Evolutionary conservation across 2,888 invertebrate species (phyloP).

Genomic region (Nomada ferruginata): DNA sequence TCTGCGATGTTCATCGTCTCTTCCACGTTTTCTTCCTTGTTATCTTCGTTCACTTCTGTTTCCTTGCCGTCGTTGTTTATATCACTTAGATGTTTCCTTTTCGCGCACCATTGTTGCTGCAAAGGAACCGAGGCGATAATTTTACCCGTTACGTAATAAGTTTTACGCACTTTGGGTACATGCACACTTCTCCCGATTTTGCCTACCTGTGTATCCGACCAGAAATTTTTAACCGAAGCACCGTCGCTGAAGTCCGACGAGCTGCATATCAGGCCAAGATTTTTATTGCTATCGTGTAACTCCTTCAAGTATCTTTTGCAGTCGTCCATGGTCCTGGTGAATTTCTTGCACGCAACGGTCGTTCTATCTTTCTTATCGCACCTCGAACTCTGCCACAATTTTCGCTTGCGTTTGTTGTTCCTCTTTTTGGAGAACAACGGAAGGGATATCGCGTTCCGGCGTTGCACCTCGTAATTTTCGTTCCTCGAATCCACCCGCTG

Average conservation of each 20-base stretch:
- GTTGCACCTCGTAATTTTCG: conserved; percentile 51
- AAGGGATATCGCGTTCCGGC: conserved; percentile 22
- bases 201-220: conserved; percentile 40
- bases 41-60: background rate
- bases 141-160: too few relatives aligned
- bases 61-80: background rate
- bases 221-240: conserved; percentile 32
- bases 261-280: conserved; percentile 44
- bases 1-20: background rate
- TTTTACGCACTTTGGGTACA: background rate
- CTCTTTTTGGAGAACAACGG: conserved; percentile 13
- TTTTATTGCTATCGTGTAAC: conserved; percentile 58
- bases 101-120: conserved; percentile 8
- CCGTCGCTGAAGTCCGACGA: conserved; percentile 50
- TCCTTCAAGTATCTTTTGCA: conserved; percentile 64
- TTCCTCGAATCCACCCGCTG: conserved; percentile 43
- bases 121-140: background rate
- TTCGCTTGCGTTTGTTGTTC: conserved; percentile 7
- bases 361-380: background rate
- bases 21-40: background rate
- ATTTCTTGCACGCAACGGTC: conserved; percentile 43
- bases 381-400: background rate
- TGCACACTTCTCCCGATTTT: background rate
- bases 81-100: background rate
- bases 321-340: conserved; percentile 55